Conservation (phyloP, 2,113 vertebrate species). For the Siniperca chuatsi region DNA sequence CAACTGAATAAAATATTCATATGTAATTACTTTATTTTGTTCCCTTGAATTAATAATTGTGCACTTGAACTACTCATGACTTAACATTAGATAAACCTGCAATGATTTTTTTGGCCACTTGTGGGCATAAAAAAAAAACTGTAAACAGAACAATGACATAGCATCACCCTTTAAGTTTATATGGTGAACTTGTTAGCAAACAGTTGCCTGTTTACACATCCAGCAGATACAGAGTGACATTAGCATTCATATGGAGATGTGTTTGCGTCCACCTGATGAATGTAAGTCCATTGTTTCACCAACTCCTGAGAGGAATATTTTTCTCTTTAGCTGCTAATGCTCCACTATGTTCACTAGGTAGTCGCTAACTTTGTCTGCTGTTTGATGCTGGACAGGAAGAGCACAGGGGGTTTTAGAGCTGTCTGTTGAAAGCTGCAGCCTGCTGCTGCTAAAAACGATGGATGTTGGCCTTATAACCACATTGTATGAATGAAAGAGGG, state of each 20-base stretch:
- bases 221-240: background rate
- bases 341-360: too few relatives aligned
- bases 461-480: background rate
- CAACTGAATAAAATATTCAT: conserved; percentile 30
- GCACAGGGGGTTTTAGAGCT: too few relatives aligned
- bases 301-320: background rate
- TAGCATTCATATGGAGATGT: background rate
- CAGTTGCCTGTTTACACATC: background rate
- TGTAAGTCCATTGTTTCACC: background rate
- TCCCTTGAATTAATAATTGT: conserved; percentile 23
- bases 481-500: conserved; percentile 3
- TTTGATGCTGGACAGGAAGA: too few relatives aligned
- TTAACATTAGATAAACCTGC: conserved; percentile 5
- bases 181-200: background rate
- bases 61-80: conserved; percentile 2
- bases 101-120: background rate
- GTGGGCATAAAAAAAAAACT: background rate
- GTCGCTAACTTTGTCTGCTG: too few relatives aligned
- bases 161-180: too few relatives aligned
- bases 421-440: too few relatives aligned
- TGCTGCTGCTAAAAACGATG: background rate
- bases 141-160: too few relatives aligned
- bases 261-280: background rate
- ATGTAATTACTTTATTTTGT: conserved; percentile 23
- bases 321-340: too few relatives aligned